phyloP scores from a whole-genome alignment of 1,140 invertebrate species.

The Pissodes strobi region DNA sequence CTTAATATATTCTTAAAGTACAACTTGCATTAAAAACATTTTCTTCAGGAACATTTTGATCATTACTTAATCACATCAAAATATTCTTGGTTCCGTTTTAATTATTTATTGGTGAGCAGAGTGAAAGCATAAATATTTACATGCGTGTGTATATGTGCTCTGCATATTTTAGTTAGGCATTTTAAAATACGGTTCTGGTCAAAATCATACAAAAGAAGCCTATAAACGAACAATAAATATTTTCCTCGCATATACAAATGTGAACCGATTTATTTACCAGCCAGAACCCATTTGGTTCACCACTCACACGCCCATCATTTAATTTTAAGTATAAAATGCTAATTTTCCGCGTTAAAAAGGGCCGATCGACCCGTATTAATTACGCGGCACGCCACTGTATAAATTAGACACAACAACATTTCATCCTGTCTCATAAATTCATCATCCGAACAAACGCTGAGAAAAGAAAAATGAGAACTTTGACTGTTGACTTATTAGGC shows the following conservation, averaged over 20 bases:
- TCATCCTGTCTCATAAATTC: conserved; percentile 29
- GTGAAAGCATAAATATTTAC: too few species aligned
- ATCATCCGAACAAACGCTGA: conserved; percentile 22
- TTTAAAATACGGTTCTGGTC: too few species aligned
- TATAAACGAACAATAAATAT: too few species aligned
- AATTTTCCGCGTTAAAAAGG: conserved; percentile 29
- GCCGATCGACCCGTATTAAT: conserved; percentile 22
- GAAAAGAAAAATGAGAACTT: conserved; percentile 15
- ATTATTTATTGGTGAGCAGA: too few species aligned
- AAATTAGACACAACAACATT: conserved; percentile 27
- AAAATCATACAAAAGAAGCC: too few species aligned
- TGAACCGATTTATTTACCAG: conserved; percentile 11
- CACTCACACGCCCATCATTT: conserved; percentile 18
- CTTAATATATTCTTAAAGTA: too few species aligned
- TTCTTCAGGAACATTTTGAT: too few species aligned
- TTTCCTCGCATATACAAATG: background rate
- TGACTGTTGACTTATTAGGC: conserved; percentile 23
- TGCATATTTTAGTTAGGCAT: too few species aligned
- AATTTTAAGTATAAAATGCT: conserved; percentile 29
- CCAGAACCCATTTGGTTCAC: conserved; percentile 13
- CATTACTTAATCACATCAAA: too few species aligned
- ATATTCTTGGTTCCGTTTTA: too few species aligned
- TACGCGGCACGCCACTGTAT: conserved; percentile 28
- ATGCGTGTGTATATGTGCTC: too few species aligned
- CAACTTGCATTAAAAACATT: too few species aligned